Evolutionary conservation across 30 jellyfish, hydroid and myxozoan genomes (phyloP).

Genomic region (Aurelia aurita): DNA sequence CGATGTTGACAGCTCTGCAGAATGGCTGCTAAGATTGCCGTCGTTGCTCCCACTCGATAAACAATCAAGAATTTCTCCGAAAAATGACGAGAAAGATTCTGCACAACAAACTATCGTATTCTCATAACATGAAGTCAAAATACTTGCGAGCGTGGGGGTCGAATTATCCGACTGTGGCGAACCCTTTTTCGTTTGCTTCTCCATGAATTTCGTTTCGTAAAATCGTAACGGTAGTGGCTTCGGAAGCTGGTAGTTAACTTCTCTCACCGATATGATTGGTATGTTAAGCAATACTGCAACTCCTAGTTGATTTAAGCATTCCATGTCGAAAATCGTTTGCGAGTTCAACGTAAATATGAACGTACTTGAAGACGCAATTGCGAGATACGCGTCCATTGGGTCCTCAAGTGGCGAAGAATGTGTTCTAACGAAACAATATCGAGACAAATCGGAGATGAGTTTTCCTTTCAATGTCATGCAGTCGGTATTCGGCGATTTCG

Average conservation of each 20-base stretch:
- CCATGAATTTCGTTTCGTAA: conserved; percentile 82
- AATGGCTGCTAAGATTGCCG: background rate
- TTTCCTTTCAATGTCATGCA: conserved; percentile 50
- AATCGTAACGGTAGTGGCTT: conserved; percentile 65
- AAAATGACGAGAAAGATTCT: conserved; percentile 13
- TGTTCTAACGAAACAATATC: conserved; percentile 69
- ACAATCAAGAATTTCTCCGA: conserved; percentile 25
- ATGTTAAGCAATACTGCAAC: conserved; percentile 86
- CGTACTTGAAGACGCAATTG: conserved; percentile 75
- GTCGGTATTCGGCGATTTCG: conserved; percentile 4
- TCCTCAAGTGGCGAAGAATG: conserved; percentile 61
- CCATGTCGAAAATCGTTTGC: conserved; percentile 39
- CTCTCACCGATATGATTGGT: conserved; percentile 84
- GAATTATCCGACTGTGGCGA: conserved; percentile 6
- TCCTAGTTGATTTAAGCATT: conserved; percentile 89
- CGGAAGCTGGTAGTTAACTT: conserved; percentile 67
- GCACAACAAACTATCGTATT: conserved; percentile 26
- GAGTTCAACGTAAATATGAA: conserved; percentile 77
- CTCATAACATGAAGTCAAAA: conserved; percentile 23
- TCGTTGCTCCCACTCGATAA: conserved; percentile 14
- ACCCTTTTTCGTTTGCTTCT: conserved; percentile 28
- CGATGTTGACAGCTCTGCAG: conserved; percentile 41
- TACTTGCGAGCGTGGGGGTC: conserved; percentile 56
- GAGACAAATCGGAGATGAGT: conserved; percentile 64
- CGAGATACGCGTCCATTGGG: conserved; percentile 70